Conservation (phyloP, 1,140 invertebrate species). For the Armadillidium nasatum region DNA sequence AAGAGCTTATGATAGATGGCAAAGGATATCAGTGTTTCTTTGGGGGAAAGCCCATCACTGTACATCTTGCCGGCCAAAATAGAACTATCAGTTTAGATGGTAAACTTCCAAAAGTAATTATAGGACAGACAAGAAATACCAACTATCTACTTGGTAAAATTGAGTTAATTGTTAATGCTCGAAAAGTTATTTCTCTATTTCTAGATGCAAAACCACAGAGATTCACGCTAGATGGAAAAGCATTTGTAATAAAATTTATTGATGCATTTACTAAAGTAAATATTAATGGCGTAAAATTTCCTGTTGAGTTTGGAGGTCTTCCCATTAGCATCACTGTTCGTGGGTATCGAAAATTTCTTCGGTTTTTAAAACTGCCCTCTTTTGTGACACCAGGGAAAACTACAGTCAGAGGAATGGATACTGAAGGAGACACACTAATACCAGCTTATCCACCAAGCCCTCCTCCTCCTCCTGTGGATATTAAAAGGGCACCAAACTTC, state of each 20-base stretch:
- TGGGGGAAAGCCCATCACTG: conserved; percentile 75
- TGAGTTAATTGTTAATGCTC: conserved; percentile 73
- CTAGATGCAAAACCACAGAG: conserved; percentile 78
- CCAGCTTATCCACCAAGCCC: conserved; percentile 3
- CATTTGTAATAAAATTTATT: conserved; percentile 71
- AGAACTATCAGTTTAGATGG: conserved; percentile 75
- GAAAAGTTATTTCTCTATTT: conserved; percentile 70
- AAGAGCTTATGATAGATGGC: conserved; percentile 81
- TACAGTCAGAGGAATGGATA: conserved; percentile 41
- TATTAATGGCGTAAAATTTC: conserved; percentile 76
- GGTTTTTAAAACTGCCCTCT: conserved; percentile 72
- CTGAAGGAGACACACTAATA: conserved; percentile 36
- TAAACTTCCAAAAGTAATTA: conserved; percentile 66
- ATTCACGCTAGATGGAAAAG: conserved; percentile 63
- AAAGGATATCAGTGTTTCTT: conserved; percentile 83
- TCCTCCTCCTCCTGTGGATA: not conserved
- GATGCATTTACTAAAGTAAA: conserved; percentile 68
- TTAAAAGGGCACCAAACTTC: conserved; percentile 31
- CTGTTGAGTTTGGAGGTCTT: conserved; percentile 79
- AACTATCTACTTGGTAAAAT: conserved; percentile 78
- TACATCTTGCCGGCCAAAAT: conserved; percentile 73
- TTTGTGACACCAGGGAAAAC: conserved; percentile 56
- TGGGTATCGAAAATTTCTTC: conserved; percentile 73
- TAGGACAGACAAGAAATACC: conserved; percentile 57
- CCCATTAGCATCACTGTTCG: conserved; percentile 79